Percentiles rank a stretch among this genome's conserved stretches.
phyloP scores from a whole-genome alignment of 2,113 vertebrate species.

The Nycticorax nycticorax region DNA sequence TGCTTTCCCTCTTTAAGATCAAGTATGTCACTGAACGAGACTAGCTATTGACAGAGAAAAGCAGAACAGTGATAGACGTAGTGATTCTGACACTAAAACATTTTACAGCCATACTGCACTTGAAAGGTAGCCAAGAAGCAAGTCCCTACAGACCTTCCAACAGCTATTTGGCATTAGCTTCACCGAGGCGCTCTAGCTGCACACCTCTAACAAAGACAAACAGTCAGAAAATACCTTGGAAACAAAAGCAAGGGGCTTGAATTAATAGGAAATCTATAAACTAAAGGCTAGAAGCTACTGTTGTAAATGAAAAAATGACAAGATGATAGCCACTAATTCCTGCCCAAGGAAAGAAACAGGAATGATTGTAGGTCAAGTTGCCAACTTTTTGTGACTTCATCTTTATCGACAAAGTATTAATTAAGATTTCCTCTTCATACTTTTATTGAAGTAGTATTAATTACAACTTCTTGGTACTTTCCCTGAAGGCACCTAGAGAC shows the following conservation, averaged over 20 bases:
- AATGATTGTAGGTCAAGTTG: not conserved
- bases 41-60: not conserved
- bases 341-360: not conserved
- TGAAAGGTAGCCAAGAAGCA: conserved; percentile 37
- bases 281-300: not conserved
- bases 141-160: conserved; percentile 38
- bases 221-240: not conserved
- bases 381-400: not conserved
- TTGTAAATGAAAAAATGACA: conserved; percentile 2
- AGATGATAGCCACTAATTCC: not conserved
- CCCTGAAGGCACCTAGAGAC: not conserved
- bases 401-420: not conserved
- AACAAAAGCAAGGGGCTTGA: not conserved
- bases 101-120: not conserved
- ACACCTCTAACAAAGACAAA: conserved; percentile 5
- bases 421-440: not conserved
- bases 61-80: not conserved
- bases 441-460: not conserved
- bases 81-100: conserved; percentile 8
- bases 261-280: conserved; percentile 12
- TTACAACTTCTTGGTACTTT: not conserved
- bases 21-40: not conserved
- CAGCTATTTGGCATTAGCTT: not conserved
- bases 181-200: not conserved
- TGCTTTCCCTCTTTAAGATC: not conserved